phyloP scores from a whole-genome alignment of 2,797 vertebrate genomes.

The Urophycis tenuis region DNA sequence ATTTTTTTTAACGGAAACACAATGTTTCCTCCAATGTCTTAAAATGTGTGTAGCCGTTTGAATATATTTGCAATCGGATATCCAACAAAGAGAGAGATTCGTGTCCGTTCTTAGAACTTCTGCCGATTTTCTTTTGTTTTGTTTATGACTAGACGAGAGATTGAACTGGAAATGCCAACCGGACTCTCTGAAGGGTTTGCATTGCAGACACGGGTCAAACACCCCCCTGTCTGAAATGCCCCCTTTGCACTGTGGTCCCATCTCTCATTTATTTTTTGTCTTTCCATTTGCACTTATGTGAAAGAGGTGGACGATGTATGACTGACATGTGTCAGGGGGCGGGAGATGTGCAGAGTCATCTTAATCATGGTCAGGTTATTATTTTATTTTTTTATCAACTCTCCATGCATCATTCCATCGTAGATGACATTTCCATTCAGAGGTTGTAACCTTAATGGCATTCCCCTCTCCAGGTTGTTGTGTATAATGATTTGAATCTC shows the following conservation, averaged over 20 bases:
- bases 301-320: constrained; percentile 34
- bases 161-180: background rate
- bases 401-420: constrained; percentile 26
- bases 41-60: background rate
- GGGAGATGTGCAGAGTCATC: constrained; percentile 43
- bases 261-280: constrained; percentile 28
- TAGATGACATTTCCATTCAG: constrained; percentile 30
- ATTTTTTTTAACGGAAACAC: background rate
- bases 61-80: background rate
- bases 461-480: background rate
- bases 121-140: background rate
- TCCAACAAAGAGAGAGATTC: background rate
- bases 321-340: constrained; percentile 19
- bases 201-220: constrained; percentile 24
- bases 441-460: constrained; percentile 17
- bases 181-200: background rate
- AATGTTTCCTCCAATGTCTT: background rate
- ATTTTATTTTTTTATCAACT: constrained; percentile 8
- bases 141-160: background rate
- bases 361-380: constrained; percentile 38
- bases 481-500: constrained; percentile 12
- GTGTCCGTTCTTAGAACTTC: background rate
- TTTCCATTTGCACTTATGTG: constrained; percentile 59
- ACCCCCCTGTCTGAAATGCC: constrained; percentile 15
- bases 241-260: constrained; percentile 41